Base-by-base conservation (phyloP, 30 jellyfish, hydroid and myxozoan genomes). In the Chrysaora quinquecirrha region DNA sequence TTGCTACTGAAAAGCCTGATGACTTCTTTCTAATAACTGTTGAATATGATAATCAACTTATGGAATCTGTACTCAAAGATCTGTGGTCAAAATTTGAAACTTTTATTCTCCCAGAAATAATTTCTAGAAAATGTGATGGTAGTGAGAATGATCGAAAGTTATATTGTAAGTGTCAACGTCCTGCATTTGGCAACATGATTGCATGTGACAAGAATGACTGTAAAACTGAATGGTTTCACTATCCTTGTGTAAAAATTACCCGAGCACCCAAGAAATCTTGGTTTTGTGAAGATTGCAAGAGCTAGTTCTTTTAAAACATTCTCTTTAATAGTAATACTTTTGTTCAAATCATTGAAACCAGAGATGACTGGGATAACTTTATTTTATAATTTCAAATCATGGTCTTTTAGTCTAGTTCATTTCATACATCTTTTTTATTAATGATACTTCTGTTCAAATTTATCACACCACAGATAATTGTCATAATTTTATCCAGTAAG, bases 401-500 rank as follows among this genome's bases (percentile, higher is more conserved):
- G n/a, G n/a, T n/a, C n/a, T n/a, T n/a, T n/a, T n/a, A n/a, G n/a
- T n/a, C n/a, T n/a, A n/a, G n/a, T n/a, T n/a, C n/a, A n/a, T n/a
- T n/a, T n/a, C n/a, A n/a, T n/a, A n/a, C n/a, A n/a, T n/a, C n/a
- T n/a, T n/a, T n/a, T n/a, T n/a, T 38, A 38, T n/a, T 19, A 32
- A 86, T 84, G 12, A 74, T 52, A 30, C 87, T 76, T 58, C 67
- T 52, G 61, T 77, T 86, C 21, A 86, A 23, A 47, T 76, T 86
- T 7, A 76, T 67, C 30, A 71, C 34, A 3, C 89, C 93, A 66
- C 76, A 64, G 9, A 87, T 71, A 23, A 73, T 12, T 9, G 34
- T 68, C 87, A 77, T 78, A 2, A 87, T 49, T 52, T 70, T 47
- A 65, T 85, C 96, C 30, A 85, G 63, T 31, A 85, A 54, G 63